Conservation (phyloP, 2,888 invertebrate genomes). For the Spisula subtruncata region DNA sequence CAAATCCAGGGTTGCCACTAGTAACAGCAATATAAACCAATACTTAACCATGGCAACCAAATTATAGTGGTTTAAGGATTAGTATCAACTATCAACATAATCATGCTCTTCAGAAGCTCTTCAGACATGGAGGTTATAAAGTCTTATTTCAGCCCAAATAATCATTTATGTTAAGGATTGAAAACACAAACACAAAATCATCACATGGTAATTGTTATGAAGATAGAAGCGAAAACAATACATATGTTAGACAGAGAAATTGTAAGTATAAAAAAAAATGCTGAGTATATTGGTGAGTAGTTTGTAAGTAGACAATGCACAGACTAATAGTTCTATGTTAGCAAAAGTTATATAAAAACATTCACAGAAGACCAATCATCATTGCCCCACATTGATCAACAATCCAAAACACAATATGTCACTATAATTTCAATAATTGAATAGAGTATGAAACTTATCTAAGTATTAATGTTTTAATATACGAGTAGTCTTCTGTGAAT, state of each 20-base stretch:
- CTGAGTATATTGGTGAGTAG: neutral
- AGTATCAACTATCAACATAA: neutral
- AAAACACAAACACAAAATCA: neutral
- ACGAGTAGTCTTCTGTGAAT: neutral
- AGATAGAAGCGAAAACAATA: neutral
- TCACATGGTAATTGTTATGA: neutral
- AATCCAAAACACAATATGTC: no score
- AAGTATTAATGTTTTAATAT: no score
- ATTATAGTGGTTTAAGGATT: neutral
- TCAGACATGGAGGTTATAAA: neutral
- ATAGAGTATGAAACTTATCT: no score
- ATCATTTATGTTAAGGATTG: neutral
- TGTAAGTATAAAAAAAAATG: neutral
- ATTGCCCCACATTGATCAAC: neutral
- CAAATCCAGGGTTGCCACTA: constrained; percentile 69
- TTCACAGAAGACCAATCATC: neutral
- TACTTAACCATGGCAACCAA: constrained; percentile 49
- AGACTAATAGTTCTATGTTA: neutral
- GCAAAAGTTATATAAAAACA: neutral
- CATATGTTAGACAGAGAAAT: neutral
- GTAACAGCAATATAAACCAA: constrained; percentile 46
- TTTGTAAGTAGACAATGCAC: neutral
- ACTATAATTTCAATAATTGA: no score
- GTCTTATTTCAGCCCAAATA: neutral
- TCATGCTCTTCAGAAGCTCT: neutral